phyloP scores from a whole-genome alignment of 1,140 invertebrate species.

The Macrobrachium rosenbergii region DNA sequence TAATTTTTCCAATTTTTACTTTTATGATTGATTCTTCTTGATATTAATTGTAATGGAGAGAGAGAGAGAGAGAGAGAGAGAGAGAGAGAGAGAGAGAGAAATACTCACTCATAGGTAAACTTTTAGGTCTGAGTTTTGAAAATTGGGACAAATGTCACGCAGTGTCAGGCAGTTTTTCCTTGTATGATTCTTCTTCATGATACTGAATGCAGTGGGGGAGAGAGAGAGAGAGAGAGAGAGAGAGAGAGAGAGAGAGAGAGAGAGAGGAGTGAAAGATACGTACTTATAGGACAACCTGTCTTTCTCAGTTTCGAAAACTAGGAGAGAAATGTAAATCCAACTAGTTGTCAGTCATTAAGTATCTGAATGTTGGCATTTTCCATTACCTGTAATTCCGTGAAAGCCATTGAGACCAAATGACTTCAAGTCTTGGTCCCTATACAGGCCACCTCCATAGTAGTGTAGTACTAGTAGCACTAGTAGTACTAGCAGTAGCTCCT shows the following conservation, averaged over 20 bases:
- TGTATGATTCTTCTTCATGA: neutral
- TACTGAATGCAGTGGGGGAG: neutral
- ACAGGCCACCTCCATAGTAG: no score
- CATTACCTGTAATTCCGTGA: neutral
- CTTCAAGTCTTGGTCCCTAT: neutral
- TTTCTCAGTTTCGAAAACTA: no score
- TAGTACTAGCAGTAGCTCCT: no score
- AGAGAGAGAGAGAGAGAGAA: slow-evolving; percentile 20
- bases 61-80: slow-evolving; percentile 20
- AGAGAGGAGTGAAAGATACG: no score
- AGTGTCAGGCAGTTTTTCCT: neutral
- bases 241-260: slow-evolving; percentile 20
- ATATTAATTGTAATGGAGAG: neutral
- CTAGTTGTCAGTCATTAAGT: no score
- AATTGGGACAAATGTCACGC: no score
- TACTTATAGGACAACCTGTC: no score
- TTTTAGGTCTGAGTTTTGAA: no score
- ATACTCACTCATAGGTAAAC: no score
- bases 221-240: slow-evolving; percentile 20
- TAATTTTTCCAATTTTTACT: neutral
- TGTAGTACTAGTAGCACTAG: no score
- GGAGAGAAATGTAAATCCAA: no score
- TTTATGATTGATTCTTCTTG: neutral
- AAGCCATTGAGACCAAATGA: neutral
- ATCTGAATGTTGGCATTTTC: neutral